These are phyloP conservation scores for Scytalopus superciliaris DNA, from an alignment of 2,113 vertebrate species.

Conservation along the genomic window DNA sequence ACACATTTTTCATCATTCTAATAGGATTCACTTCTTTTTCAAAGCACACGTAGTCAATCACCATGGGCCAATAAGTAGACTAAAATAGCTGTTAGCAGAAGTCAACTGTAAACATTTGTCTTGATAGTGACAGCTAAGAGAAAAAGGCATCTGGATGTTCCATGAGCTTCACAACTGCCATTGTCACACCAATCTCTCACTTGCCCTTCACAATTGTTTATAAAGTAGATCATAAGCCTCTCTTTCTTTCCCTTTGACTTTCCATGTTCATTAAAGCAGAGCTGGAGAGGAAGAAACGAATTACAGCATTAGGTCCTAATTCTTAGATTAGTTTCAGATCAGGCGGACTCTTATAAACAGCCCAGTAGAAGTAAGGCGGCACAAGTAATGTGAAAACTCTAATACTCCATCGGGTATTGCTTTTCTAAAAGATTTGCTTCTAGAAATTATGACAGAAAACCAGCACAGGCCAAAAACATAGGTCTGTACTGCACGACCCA, in stretches of 20 bases:
- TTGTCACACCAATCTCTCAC: not conserved
- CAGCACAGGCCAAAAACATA: not conserved
- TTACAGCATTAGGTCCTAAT: not conserved
- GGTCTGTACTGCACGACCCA: not conserved
- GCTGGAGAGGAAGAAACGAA: not conserved
- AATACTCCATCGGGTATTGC: not conserved
- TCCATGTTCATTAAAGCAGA: not conserved
- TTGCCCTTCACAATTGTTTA: not conserved
- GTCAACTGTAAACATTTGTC: not conserved
- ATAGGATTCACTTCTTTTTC: not conserved
- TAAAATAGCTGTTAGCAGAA: not conserved
- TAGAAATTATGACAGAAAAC: not conserved
- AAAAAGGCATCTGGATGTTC: not conserved
- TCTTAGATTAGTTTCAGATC: not conserved
- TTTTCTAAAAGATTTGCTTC: not conserved
- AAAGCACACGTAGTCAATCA: not conserved
- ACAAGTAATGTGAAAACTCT: not conserved
- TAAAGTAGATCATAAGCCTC: not conserved
- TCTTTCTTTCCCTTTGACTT: not conserved
- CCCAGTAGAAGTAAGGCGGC: not conserved
- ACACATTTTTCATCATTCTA: not conserved
- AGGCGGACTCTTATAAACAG: not conserved
- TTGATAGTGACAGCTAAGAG: not conserved
- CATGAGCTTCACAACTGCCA: not conserved
- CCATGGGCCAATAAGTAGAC: not conserved